These are phyloP conservation scores for Erythrocercus mccallii DNA, from an alignment of 2,113 vertebrate genomes.

Conservation along the genomic window DNA sequence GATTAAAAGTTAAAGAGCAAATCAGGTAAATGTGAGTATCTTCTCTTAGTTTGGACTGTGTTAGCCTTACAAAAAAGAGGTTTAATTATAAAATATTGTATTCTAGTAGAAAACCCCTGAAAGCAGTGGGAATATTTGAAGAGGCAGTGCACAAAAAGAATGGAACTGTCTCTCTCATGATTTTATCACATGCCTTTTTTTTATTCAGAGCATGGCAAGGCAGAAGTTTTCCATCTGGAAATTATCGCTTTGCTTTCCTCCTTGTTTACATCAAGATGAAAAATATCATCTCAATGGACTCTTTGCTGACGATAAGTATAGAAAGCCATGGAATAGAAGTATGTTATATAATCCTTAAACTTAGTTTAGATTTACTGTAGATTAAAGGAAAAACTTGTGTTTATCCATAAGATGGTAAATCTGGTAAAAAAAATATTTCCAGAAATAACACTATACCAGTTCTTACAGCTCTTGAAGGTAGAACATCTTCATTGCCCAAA, in stretches of 20 bases:
- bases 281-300: conserved; percentile 58
- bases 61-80: background rate
- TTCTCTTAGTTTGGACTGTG: background rate
- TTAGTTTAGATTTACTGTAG: background rate
- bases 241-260: conserved; percentile 71
- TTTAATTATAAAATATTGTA: background rate
- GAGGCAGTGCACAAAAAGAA: background rate
- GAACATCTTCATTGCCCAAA: background rate
- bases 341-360: background rate
- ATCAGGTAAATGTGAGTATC: background rate
- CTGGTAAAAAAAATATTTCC: background rate
- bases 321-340: conserved; percentile 78
- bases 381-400: background rate
- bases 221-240: conserved; percentile 66
- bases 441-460: background rate
- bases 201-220: conserved; percentile 62
- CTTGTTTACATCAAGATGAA: conserved; percentile 65
- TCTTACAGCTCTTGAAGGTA: background rate
- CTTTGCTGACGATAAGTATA: conserved; percentile 67
- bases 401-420: background rate
- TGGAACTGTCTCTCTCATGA: background rate
- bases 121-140: background rate
- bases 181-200: background rate
- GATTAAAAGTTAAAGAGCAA: background rate
- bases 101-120: background rate